Evolutionary conservation across 2,113 vertebrate genomes (phyloP), one percentile per base, ranked within the genome.

Genomic region (Spilogale gracilis): DNA sequence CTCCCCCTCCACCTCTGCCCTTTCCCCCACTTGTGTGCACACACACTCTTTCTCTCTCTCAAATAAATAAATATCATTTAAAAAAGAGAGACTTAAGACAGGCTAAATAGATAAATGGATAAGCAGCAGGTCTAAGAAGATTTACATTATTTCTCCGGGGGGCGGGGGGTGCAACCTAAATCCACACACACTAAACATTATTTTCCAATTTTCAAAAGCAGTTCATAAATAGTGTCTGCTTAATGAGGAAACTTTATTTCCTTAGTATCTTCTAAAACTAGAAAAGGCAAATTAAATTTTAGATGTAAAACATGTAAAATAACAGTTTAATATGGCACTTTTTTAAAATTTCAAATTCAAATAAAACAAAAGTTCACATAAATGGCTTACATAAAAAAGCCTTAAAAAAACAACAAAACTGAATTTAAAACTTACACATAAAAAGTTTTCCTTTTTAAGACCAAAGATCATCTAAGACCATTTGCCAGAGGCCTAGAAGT

Each of bases 401-500:
- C 56, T 85, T 97, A 56, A 80, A 96, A 83, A 23, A 96, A 82
- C 52, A 93, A 30, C 30, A 90, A 87, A 93, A 67, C 83, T 76
- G n/a, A 94, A 91, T 84, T 95, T 79, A 91, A 94, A 96, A 84
- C 58, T 96, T 32, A 27, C 56, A 87, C 74, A 88, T 60, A 56
- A 58, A 91, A 93, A 30, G 61, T 95, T 87, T 94, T 81, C 61
- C 78, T 11, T 27, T 96, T 97, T 52, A 86, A 97, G 87, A 97
- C 85, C 0, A 43, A 27, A 54, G 92, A 63, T 92, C 83, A 89
- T 84, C 43, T 60, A 94, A 52, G 50, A 96, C 96, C 3, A 6
- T 96, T 80, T 95, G 89, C 82, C 88, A 97, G 65, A 82, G 73
- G 13, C 84, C 95, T 88, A 96, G 94, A 97, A 97, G 97, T 96